phyloP scores from a whole-genome alignment of 2,888 invertebrate species.

The Drosophila cognata region DNA sequence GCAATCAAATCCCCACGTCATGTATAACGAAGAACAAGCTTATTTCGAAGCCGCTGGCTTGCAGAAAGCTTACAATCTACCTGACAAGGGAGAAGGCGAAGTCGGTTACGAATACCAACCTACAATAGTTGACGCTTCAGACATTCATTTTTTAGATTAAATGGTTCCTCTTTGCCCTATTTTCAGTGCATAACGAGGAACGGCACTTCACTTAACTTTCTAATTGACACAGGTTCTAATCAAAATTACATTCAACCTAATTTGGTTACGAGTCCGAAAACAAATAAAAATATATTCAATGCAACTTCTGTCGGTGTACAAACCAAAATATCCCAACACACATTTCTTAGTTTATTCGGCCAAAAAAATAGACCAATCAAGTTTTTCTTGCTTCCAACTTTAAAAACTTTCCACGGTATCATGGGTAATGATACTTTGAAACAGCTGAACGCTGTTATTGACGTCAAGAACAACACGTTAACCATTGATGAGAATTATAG shows the following conservation, averaged over 20 bases:
- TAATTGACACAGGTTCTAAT: not conserved
- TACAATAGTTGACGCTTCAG: not conserved
- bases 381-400: not conserved
- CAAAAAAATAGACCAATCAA: not conserved
- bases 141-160: constrained; percentile 6
- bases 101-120: too few species aligned
- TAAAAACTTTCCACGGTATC: not conserved
- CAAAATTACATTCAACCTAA: not conserved
- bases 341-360: too few species aligned
- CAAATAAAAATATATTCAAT: too few species aligned
- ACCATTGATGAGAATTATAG: not conserved
- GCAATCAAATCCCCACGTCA: too few species aligned
- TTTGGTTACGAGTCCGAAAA: not conserved
- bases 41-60: too few species aligned
- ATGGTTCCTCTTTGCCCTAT: not conserved
- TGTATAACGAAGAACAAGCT: too few species aligned
- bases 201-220: not conserved
- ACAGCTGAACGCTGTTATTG: not conserved
- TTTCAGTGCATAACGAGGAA: not conserved
- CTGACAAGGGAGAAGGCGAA: not conserved
- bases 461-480: not conserved
- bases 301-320: too few species aligned
- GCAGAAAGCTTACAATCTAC: not conserved
- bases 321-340: too few species aligned
- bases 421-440: not conserved